Percentiles rank a stretch among this genome's conserved stretches.
These are phyloP conservation scores for Ladona fulva DNA, from an alignment of 1,140 invertebrate species.

Conservation along the genomic window DNA sequence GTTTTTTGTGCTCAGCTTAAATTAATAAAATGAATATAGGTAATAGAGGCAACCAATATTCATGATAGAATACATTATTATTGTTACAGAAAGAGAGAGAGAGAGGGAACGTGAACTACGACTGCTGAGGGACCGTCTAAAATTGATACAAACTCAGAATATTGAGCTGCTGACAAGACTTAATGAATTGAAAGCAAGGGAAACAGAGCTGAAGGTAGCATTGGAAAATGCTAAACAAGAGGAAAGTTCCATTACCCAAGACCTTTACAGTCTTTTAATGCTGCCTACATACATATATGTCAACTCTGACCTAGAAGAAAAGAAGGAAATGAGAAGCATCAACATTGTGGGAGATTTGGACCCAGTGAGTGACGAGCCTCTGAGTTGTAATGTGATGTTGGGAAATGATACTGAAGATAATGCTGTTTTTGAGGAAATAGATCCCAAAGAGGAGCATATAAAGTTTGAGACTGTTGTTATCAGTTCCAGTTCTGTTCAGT, in stretches of 20 bases:
- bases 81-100: background rate
- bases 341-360: background rate
- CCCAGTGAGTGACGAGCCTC: background rate
- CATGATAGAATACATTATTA: too few species aligned
- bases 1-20: too few species aligned
- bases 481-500: background rate
- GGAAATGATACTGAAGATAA: background rate
- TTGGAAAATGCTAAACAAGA: constrained; percentile 27
- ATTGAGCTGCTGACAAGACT: constrained; percentile 29
- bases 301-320: constrained; percentile 2
- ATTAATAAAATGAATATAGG: too few species aligned
- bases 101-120: constrained; percentile 28
- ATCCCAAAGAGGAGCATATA: background rate
- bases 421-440: background rate
- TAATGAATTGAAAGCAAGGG: constrained; percentile 28
- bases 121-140: constrained; percentile 25
- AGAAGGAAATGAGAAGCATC: constrained; percentile 7
- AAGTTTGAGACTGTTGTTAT: constrained; percentile 7
- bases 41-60: too few species aligned
- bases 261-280: constrained; percentile 31
- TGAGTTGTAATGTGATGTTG: background rate
- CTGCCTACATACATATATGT: constrained; percentile 34
- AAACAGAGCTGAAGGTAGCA: constrained; percentile 30
- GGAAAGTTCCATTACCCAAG: constrained; percentile 30
- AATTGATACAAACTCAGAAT: constrained; percentile 28